A percentile compares a stretch with the other conserved stretches of the same genome.
Conservation (phyloP, 2,113 vertebrate species). For the Tretioscincus oriximinensis region DNA sequence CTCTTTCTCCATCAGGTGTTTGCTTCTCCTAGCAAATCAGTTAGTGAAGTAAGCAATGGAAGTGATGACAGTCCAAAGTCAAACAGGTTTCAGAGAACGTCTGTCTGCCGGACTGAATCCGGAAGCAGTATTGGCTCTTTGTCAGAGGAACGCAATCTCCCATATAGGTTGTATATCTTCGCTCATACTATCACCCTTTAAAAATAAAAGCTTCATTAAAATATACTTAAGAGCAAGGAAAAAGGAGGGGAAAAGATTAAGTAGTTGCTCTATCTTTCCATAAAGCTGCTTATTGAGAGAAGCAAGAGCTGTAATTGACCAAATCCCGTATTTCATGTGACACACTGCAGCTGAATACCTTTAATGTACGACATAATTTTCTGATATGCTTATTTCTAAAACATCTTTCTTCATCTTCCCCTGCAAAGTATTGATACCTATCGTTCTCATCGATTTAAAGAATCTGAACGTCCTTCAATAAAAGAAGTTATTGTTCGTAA, state of each 20-base stretch:
- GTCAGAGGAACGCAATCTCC: slow-evolving; percentile 81
- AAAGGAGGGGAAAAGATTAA: background rate
- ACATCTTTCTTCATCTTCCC: slow-evolving; percentile 4
- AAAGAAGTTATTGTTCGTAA: slow-evolving; percentile 90
- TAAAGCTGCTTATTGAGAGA: too few species aligned
- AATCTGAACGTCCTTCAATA: slow-evolving; percentile 79
- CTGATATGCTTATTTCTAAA: slow-evolving; percentile 1
- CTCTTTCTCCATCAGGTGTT: slow-evolving; percentile 54
- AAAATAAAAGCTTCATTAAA: background rate
- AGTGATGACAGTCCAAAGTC: slow-evolving; percentile 71
- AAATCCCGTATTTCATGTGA: too few species aligned
- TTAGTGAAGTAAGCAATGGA: slow-evolving; percentile 65
- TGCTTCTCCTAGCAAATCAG: slow-evolving; percentile 76
- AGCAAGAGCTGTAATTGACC: too few species aligned
- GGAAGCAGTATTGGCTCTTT: slow-evolving; percentile 72
- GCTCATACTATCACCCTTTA: rapidly evolving
- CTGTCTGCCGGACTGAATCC: slow-evolving; percentile 71
- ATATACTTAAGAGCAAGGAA: background rate
- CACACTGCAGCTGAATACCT: too few species aligned
- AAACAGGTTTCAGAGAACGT: slow-evolving; percentile 79
- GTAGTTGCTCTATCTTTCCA: too few species aligned
- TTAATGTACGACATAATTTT: background rate
- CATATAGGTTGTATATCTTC: slow-evolving; percentile 81
- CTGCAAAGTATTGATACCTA: slow-evolving; percentile 86
- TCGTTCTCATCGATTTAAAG: slow-evolving; percentile 90